Conservation (phyloP, 2,797 vertebrate genomes). For the Heteromormyrus szaboi region DNA sequence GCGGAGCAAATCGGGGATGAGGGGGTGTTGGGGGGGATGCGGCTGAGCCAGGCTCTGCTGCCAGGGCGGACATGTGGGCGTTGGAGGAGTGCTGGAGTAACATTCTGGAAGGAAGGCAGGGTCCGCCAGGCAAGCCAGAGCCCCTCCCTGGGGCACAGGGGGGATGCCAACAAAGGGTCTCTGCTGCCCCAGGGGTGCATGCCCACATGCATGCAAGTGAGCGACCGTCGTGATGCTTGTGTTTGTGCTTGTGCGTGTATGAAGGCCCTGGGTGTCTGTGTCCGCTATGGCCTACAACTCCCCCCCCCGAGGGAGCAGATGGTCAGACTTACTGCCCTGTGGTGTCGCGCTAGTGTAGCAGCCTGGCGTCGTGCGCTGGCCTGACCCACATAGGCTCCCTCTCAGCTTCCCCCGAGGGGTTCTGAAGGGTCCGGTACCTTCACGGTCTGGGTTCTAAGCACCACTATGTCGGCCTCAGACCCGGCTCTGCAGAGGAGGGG, state of each 20-base stretch:
- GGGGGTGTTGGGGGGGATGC: not conserved
- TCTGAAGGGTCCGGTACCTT: not conserved
- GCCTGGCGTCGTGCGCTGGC: constrained; percentile 34
- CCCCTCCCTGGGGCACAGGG: not conserved
- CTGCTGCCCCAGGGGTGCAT: not conserved
- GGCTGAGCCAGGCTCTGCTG: not conserved
- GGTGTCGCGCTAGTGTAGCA: too few species aligned
- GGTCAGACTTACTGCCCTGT: not conserved
- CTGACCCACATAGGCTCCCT: constrained; percentile 44
- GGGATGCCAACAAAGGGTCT: too few species aligned
- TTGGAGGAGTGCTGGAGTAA: not conserved
- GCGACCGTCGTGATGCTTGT: not conserved
- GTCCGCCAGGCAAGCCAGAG: not conserved
- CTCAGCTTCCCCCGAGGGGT: not conserved
- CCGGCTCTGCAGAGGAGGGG: not conserved
- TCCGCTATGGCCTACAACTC: not conserved
- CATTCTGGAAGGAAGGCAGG: not conserved
- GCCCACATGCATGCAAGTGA: not conserved
- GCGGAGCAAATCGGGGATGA: not conserved
- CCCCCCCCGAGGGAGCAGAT: not conserved
- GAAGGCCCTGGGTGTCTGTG: not conserved
- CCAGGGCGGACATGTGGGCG: not conserved
- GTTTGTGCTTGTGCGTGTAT: not conserved
- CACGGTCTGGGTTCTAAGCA: not conserved
- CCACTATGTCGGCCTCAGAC: not conserved